phyloP scores from a whole-genome alignment of 2,888 invertebrate genomes.

The Vanessa cardui region DNA sequence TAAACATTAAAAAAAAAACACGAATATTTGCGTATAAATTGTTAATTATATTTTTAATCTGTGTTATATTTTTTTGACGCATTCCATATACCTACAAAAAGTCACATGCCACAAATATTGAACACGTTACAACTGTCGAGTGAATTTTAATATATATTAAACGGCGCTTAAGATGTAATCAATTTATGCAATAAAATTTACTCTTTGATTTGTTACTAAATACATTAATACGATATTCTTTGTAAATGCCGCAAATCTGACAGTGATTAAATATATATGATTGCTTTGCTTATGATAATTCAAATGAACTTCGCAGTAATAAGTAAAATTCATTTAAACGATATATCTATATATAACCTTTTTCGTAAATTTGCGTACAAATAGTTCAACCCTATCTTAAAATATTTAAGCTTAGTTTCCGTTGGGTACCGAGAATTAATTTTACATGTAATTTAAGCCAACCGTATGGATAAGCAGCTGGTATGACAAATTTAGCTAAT shows the following conservation, averaged over 20 bases:
- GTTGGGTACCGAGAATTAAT: not conserved
- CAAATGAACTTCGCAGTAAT: constrained; percentile 25
- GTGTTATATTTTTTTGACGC: too few relatives aligned
- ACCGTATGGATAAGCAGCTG: constrained; percentile 32
- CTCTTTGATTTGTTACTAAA: constrained; percentile 7
- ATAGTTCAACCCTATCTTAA: not conserved
- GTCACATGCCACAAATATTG: not conserved
- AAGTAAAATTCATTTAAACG: not conserved
- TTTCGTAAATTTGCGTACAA: too few relatives aligned
- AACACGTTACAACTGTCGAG: constrained; percentile 10
- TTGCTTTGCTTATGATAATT: constrained; percentile 26
- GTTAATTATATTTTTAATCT: too few relatives aligned
- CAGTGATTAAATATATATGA: constrained; percentile 20
- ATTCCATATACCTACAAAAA: not conserved
- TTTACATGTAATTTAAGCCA: constrained; percentile 26
- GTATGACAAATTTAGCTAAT: constrained; percentile 44
- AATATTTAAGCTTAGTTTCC: not conserved
- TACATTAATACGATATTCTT: constrained; percentile 2
- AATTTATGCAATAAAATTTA: constrained; percentile 8
- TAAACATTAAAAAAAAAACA: too few relatives aligned
- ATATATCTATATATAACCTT: not conserved
- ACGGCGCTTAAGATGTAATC: not conserved
- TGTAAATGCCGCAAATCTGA: constrained; percentile 19
- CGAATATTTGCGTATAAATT: too few relatives aligned
- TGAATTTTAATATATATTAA: constrained; percentile 21